A percentile compares a stretch with the other conserved stretches of the same genome.
phyloP scores from a whole-genome alignment of 2,888 invertebrate genomes.

The Monoplex corrugatus region DNA sequence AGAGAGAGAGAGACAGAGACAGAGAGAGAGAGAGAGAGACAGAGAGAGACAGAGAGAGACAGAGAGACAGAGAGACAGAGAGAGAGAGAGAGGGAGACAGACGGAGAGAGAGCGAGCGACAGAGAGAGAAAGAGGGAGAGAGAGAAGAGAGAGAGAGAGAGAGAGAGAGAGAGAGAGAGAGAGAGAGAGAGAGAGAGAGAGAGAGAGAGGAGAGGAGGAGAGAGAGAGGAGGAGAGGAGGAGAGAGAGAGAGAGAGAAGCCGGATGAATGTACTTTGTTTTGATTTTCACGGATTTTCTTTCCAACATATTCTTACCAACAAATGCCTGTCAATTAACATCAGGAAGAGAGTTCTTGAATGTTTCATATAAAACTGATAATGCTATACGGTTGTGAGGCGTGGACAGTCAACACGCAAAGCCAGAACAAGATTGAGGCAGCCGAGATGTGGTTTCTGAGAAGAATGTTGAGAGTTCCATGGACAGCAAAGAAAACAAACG shows the following conservation, averaged over 20 bases:
- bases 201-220: not conserved
- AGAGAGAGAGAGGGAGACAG: conserved; percentile 33
- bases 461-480: too few species aligned
- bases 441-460: too few species aligned
- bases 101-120: not conserved
- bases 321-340: too few species aligned
- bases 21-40: not conserved
- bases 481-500: too few species aligned
- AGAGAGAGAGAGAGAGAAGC: not conserved
- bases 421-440: too few species aligned
- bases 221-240: not conserved
- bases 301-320: too few species aligned
- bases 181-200: not conserved
- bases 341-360: too few species aligned
- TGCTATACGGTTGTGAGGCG: too few species aligned
- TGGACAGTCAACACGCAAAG: too few species aligned
- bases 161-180: not conserved
- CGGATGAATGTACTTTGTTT: too few species aligned
- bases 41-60: conserved; percentile 23
- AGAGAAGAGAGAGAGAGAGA: conserved; percentile 9
- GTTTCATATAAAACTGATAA: too few species aligned
- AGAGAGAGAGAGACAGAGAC: not conserved
- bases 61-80: conserved; percentile 35
- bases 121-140: not conserved
- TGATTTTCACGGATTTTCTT: too few species aligned